These are phyloP conservation scores for Rambutsinella grinnellia DNA, from an alignment of 2,888 invertebrate species.

Conservation along the genomic window DNA sequence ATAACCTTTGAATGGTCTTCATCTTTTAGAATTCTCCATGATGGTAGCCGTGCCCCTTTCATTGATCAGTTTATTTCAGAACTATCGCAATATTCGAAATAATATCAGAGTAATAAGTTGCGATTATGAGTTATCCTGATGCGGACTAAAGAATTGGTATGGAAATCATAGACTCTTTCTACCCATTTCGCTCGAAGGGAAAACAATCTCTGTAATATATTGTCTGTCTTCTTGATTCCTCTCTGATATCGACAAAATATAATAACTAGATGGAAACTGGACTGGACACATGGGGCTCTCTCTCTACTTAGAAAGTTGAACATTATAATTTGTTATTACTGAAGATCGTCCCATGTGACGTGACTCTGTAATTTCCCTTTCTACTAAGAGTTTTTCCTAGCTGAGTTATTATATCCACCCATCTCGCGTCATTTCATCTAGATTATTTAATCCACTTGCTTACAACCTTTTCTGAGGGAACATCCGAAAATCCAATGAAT, in stretches of 20 bases:
- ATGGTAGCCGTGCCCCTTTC: too few relatives aligned
- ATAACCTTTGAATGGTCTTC: slow-evolving; percentile 40
- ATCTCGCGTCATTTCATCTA: neutral
- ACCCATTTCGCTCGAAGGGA: slow-evolving; percentile 14
- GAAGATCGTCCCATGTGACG: slow-evolving; percentile 33
- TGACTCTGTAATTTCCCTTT: slow-evolving; percentile 31
- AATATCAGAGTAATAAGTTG: too few relatives aligned
- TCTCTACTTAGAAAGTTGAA: slow-evolving; percentile 20
- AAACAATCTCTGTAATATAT: slow-evolving; percentile 19
- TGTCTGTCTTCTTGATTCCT: slow-evolving; percentile 27
- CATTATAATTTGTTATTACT: slow-evolving; percentile 47
- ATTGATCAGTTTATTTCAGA: too few relatives aligned
- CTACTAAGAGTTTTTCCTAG: too few relatives aligned
- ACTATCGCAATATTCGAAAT: too few relatives aligned
- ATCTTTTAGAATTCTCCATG: too few relatives aligned
- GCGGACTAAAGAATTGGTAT: too few relatives aligned
- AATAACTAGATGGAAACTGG: too few relatives aligned
- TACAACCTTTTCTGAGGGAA: too few relatives aligned
- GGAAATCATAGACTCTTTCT: too few relatives aligned
- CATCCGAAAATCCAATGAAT: too few relatives aligned
- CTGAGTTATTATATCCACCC: slow-evolving; percentile 15
- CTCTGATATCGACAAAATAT: slow-evolving; percentile 43
- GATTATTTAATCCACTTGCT: neutral
- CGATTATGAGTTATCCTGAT: neutral
- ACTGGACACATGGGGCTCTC: slow-evolving; percentile 48